Conservation (phyloP, 2,888 invertebrate genomes). For the Thelaira solivaga region DNA sequence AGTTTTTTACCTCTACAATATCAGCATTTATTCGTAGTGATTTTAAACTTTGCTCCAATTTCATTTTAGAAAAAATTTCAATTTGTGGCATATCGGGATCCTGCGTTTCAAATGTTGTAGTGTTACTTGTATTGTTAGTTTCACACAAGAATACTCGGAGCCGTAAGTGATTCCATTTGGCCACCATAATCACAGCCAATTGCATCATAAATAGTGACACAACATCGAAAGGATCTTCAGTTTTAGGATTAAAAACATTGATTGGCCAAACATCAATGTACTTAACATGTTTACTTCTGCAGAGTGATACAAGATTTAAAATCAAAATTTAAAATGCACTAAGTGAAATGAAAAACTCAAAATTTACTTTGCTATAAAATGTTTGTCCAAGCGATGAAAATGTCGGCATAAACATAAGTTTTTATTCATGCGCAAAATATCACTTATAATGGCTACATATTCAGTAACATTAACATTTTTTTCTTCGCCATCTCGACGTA, state of each 20-base stretch:
- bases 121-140: constrained; percentile 70
- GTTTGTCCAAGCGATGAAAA: constrained; percentile 90
- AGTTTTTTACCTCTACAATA: constrained; percentile 81
- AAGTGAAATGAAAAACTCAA: background rate
- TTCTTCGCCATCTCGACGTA: constrained; percentile 77
- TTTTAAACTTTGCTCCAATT: constrained; percentile 85
- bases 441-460: constrained; percentile 90
- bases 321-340: background rate
- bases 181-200: constrained; percentile 95
- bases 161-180: constrained; percentile 90
- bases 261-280: constrained; percentile 99
- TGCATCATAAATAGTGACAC: constrained; percentile 97
- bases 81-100: constrained; percentile 73
- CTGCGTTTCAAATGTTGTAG: constrained; percentile 69
- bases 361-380: constrained; percentile 83
- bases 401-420: constrained; percentile 95
- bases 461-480: constrained; percentile 80
- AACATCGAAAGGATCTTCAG: constrained; percentile 90
- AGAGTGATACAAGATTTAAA: constrained; percentile 24
- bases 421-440: constrained; percentile 94
- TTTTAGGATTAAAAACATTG: constrained; percentile 88
- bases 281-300: constrained; percentile 79
- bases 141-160: constrained; percentile 92
- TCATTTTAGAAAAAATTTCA: constrained; percentile 73
- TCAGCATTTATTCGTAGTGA: constrained; percentile 91